Percentiles rank a stretch among this genome's conserved stretches.
phyloP scores from a whole-genome alignment of 1,140 invertebrate genomes.

The Panulirus ornatus region DNA sequence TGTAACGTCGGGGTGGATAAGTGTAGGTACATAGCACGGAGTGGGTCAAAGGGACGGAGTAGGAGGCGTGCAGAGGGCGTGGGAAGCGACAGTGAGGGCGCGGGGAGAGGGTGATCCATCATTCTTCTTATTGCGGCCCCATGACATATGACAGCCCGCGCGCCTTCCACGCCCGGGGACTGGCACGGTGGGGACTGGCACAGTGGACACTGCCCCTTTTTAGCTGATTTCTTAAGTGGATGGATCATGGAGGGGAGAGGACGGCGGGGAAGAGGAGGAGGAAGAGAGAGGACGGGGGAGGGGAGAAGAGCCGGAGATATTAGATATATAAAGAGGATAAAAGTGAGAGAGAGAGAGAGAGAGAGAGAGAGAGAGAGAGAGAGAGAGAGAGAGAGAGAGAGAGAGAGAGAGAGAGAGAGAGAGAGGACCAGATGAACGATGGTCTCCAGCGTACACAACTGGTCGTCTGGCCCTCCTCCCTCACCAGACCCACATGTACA shows the following conservation, averaged over 20 bases:
- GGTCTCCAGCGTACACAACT: too few species aligned
- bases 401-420: too few species aligned
- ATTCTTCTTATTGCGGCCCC: too few species aligned
- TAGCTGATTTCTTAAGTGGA: not conserved
- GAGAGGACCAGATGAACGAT: not conserved
- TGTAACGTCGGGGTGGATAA: too few species aligned
- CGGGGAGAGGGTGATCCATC: not conserved
- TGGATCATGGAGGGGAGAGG: not conserved
- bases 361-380: not conserved
- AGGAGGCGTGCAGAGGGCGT: not conserved
- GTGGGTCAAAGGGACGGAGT: not conserved
- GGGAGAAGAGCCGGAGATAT: not conserved
- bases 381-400: conserved; percentile 16
- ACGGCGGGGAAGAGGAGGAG: not conserved
- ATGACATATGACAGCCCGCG: not conserved
- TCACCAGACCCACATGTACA: too few species aligned
- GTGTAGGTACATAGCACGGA: too few species aligned
- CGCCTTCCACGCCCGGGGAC: not conserved
- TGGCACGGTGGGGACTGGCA: not conserved
- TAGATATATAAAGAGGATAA: too few species aligned
- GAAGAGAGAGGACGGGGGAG: not conserved
- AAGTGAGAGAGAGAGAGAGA: too few species aligned
- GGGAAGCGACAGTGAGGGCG: not conserved
- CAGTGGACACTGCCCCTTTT: too few species aligned
- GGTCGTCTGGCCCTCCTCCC: too few species aligned